Conservation (phyloP, 2,113 vertebrate genomes). For the Pteropus alecto region DNA sequence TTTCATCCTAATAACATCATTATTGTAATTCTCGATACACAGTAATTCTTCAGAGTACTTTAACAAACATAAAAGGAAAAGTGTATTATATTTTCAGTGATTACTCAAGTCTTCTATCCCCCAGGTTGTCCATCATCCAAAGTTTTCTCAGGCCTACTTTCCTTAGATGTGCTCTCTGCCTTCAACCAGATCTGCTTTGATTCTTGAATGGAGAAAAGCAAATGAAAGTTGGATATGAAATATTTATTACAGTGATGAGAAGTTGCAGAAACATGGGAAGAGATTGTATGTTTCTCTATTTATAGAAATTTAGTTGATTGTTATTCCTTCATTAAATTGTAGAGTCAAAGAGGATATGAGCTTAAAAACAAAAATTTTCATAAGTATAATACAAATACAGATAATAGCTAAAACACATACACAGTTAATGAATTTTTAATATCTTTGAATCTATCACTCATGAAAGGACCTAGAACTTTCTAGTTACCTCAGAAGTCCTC, state of each 20-base stretch:
- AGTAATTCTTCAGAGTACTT: constrained; percentile 9
- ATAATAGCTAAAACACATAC: not conserved
- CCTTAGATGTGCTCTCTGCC: not conserved
- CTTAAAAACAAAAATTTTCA: not conserved
- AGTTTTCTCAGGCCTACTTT: not conserved
- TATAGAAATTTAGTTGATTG: not conserved
- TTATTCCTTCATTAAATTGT: not conserved
- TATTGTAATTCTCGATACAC: not conserved
- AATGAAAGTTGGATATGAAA: constrained; percentile 1
- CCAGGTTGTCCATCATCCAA: not conserved
- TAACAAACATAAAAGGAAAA: constrained; percentile 7
- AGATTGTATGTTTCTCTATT: not conserved
- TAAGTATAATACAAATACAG: not conserved
- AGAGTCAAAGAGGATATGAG: not conserved
- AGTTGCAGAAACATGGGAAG: not conserved
- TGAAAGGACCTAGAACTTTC: not conserved
- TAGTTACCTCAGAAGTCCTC: not conserved
- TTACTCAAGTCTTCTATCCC: not conserved
- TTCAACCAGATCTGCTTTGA: not conserved
- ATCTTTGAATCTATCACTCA: not conserved
- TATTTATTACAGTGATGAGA: constrained; percentile 43
- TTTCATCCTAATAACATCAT: not conserved
- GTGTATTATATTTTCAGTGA: constrained; percentile 2
- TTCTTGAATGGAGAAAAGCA: not conserved
- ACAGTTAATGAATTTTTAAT: not conserved